Evolutionary conservation across 1,140 invertebrate genomes (phyloP), one percentile per base, ranked within the genome.

Genomic region (Drosophila nigromelanica): DNA sequence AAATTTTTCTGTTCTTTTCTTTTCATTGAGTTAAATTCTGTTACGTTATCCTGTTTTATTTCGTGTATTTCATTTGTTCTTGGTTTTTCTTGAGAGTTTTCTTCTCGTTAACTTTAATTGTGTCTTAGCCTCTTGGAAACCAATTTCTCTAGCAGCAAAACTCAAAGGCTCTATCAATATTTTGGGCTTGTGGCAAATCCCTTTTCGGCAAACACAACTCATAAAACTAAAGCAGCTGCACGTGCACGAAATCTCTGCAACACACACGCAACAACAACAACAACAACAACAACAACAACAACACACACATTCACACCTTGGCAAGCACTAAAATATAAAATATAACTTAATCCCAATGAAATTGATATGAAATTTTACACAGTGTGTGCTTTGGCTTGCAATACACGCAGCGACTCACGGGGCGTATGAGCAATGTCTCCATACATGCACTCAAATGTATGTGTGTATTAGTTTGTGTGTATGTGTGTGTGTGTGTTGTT

Each of bases 261-360:
- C 59, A 76, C 47, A 45, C 30, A 47, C 54, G 47, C 35, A 18
- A 18, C 18, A 18, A 43, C 37, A n/a, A n/a, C n/a, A n/a, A n/a
- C n/a, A n/a, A n/a, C n/a, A n/a, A n/a, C n/a, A n/a, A n/a, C n/a
- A n/a, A n/a, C n/a, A n/a, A n/a, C n/a, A n/a, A 52, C 30, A 59
- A 40, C 42, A 42, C 47, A 73, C 63, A 68, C 60, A 74, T 80
- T 75, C 78, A 78, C 83, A 89, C 82, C 78, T 82, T 78, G 71
- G 45, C 68, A 50, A 89, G 78, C 79, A 82, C 76, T 86, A 87
- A 87, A 87, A 87, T 87, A 87, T 86, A 87, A 87, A 87, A 87
- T 87, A 87, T 89, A 89, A 78, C 81, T 86, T 87, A 86, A 86
- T 86, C 81, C 81, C 60, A 69, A 78, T 63, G 78, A 86, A 86